Base-by-base conservation (phyloP, 2,797 vertebrate genomes). In the Catostomus latipinnis region DNA sequence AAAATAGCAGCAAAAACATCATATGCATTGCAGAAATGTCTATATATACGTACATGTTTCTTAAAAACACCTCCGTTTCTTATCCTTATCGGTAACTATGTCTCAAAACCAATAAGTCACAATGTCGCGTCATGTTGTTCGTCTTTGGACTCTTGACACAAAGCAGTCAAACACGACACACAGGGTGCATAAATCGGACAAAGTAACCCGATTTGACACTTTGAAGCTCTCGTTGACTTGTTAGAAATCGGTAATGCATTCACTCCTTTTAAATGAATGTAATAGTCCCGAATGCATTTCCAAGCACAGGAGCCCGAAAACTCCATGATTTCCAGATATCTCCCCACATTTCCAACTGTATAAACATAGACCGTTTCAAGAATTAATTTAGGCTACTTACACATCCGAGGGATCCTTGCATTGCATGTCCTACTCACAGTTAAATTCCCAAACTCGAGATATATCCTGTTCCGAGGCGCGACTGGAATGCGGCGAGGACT, bases 371-470 rank as follows among this genome's bases (percentile, higher is more conserved):
- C 9, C 11, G n/a, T 53, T 52, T 8, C 0, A 18, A 14, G 7
- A 4, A 48, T 72, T 52, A 53, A 6, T 49, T 2, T 52, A 4
- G 6, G 52, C 52, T 87, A 96, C 96, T 96, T 93, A 97, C 96
- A 72, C 83, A 82, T 89, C 89, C 89, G 92, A 85, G 89, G 88
- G 91, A 88, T 93, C 91, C 92, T 89, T 13, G 85, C 86, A 81
- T 82, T 83, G 72, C 92, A 86, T 88, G 88, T 91, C 91, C 94
- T 89, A 82, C 89, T 94, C 95, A 95, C 95, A 86, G 84, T 92
- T 90, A 93, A 91, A 93, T 92, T 93, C 95, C 93, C 89, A 90
- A 90, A 92, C 91, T 93, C 91, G 81, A 62, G 78, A 86, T 89
- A 91, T 92, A 90, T 92, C 90, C 92, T 16, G 68, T 63, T 88